Base-by-base conservation (phyloP, 1,140 invertebrate genomes). In the Caerostris darwini region DNA sequence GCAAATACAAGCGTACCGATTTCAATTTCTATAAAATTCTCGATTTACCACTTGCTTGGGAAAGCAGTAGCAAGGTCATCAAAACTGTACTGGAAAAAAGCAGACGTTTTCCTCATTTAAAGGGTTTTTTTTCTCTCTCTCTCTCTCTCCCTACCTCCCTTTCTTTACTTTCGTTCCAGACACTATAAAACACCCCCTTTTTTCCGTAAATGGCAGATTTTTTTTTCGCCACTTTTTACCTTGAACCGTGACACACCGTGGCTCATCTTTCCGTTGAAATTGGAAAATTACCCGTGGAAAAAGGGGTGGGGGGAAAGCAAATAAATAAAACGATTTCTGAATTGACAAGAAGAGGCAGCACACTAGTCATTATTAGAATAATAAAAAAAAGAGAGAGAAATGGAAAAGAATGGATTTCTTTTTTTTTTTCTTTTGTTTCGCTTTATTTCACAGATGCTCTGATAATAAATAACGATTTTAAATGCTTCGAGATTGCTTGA, bases 251-350 rank as follows among this genome's bases (percentile, higher is more conserved):
- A 77, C 71, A 77, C 71, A 77, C 71, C 53, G 34, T 50, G 71
- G 34, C 71, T 77, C 71, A 77, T 77, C 71, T 77, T 77, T 77
- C 71, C 71, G 71, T 77, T 77, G 71, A 77, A 77, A 77, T 77
- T 77, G 71, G 71, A 77, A 77, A 77, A 77, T 77, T 77, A 77
- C 71, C 71, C 71, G 71, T 77, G 71, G 71, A 77, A 77, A 77
- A 77, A 34, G 34, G 2, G 34, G 71, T 50, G 3, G 50, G 69
- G 69, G 34, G 3, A 53, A 77, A 77, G 34, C 34, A 77, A 77
- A 77, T 77, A 77, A 77, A 77, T 53, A 77, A 77, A 77, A 77
- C 71, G 53, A 77, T 77, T 77, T 77, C 71, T 77, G 71, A 77
- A 77, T 77, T 77, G 71, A 7, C 12, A 77, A 77, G 71, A 77